phyloP scores from a whole-genome alignment of 2,888 invertebrate species.

The Pristionchus entomophagus region DNA sequence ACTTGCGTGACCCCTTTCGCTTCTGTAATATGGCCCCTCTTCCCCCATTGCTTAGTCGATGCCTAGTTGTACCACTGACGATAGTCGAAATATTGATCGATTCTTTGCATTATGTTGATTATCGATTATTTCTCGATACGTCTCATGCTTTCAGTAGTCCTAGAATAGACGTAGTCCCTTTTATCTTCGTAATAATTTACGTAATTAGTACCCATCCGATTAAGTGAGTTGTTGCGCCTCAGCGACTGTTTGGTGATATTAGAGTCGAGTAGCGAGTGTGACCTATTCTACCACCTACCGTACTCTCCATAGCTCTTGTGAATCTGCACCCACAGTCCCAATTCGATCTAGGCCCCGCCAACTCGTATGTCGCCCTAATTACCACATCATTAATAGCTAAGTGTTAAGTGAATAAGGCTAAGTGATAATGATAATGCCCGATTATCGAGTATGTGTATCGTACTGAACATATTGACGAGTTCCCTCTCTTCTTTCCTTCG shows the following conservation, averaged over 20 bases:
- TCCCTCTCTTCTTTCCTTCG: constrained; percentile 22
- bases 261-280: constrained; percentile 27
- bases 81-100: constrained; percentile 29
- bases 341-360: not conserved
- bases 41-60: constrained; percentile 1
- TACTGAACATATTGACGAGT: constrained; percentile 28
- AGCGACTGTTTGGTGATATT: constrained; percentile 16
- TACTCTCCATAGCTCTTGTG: constrained; percentile 41
- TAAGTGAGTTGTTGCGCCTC: not conserved
- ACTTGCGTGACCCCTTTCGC: constrained; percentile 8
- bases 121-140: not conserved
- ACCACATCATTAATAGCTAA: constrained; percentile 28
- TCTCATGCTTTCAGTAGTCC: constrained; percentile 20
- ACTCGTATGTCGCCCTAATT: not conserved
- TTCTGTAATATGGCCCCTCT: constrained; percentile 35
- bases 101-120: not conserved
- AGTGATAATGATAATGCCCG: constrained; percentile 42
- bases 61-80: constrained; percentile 22
- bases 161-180: constrained; percentile 22
- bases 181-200: constrained; percentile 26
- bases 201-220: not conserved
- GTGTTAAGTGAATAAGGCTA: constrained; percentile 44
- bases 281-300: not conserved
- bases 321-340: not conserved
- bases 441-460: constrained; percentile 44